These are phyloP conservation scores for Lophochroa leadbeateri DNA, from an alignment of 2,113 vertebrate species.

Conservation along the genomic window DNA sequence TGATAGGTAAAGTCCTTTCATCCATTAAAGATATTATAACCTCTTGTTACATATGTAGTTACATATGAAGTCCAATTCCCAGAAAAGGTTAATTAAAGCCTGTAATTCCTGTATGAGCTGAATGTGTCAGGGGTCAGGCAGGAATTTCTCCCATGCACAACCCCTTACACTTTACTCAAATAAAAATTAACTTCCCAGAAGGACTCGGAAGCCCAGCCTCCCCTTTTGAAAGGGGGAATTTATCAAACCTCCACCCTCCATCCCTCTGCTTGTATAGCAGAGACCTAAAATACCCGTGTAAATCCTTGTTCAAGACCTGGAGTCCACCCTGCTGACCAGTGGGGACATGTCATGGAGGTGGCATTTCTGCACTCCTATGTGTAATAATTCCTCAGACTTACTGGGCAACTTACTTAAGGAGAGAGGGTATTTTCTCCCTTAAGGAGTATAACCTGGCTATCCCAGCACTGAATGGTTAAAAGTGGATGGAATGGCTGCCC, in stretches of 20 bases:
- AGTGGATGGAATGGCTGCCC: neutral
- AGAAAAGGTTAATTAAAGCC: constrained; percentile 32
- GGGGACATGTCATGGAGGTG: neutral
- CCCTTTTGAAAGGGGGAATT: neutral
- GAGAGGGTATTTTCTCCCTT: neutral
- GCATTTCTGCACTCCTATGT: accelerated
- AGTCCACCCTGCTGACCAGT: neutral
- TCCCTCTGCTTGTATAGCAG: neutral
- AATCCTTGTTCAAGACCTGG: neutral
- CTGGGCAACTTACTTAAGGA: accelerated
- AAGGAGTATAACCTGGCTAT: accelerated
- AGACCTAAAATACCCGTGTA: accelerated
- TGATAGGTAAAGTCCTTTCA: neutral
- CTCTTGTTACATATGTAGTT: neutral
- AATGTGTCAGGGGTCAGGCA: neutral
- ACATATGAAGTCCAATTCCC: neutral
- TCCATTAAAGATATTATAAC: neutral
- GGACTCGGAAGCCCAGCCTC: neutral
- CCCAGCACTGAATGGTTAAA: neutral
- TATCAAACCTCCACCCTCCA: neutral
- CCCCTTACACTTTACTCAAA: neutral
- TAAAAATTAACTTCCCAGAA: neutral
- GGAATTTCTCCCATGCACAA: neutral
- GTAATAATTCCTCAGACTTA: neutral
- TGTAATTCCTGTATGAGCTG: neutral